phyloP scores from a whole-genome alignment of 2,888 invertebrate genomes.

The Lasioglossum leucozonium region DNA sequence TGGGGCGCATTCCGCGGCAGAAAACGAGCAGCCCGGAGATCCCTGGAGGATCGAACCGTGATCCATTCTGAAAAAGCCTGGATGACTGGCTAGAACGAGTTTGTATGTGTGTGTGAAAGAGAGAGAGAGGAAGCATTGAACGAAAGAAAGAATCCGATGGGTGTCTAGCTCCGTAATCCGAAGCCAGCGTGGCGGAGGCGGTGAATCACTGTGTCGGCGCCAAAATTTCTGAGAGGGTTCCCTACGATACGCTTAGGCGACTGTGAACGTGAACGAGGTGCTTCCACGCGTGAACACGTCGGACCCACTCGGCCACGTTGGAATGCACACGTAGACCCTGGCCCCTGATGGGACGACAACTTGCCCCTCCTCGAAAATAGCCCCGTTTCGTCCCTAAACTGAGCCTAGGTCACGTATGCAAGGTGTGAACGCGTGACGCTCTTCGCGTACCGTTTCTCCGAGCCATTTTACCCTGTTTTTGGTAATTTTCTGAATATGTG shows the following conservation, averaged over 20 bases:
- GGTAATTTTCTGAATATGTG: not conserved
- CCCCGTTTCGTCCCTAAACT: conserved; percentile 15
- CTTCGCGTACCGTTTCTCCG: conserved; percentile 40
- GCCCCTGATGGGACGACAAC: conserved; percentile 26
- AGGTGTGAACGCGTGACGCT: conserved; percentile 40
- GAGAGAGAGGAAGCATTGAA: not conserved
- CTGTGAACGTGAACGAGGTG: conserved; percentile 40
- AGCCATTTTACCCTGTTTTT: not conserved
- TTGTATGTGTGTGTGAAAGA: not conserved
- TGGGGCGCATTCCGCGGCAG: conserved; percentile 6
- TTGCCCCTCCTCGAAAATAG: conserved; percentile 26
- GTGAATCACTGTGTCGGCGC: conserved; percentile 66
- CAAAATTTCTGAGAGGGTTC: conserved; percentile 67
- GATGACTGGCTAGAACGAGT: conserved; percentile 34
- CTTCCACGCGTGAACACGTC: conserved; percentile 63
- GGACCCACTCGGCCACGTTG: conserved; percentile 43
- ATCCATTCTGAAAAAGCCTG: conserved; percentile 43
- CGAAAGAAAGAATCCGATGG: not conserved
- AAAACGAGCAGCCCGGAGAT: not conserved
- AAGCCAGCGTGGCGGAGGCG: conserved; percentile 36
- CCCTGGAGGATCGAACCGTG: conserved; percentile 14
- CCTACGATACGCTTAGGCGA: conserved; percentile 37
- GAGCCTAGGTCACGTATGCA: conserved; percentile 66
- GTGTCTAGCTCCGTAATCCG: conserved; percentile 62
- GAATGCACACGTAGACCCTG: conserved; percentile 54